A percentile compares a stretch with the other conserved stretches of the same genome.
phyloP scores from a whole-genome alignment of 30 jellyfish, hydroid and myxozoan genomes.

The Catostylus mosaicus region DNA sequence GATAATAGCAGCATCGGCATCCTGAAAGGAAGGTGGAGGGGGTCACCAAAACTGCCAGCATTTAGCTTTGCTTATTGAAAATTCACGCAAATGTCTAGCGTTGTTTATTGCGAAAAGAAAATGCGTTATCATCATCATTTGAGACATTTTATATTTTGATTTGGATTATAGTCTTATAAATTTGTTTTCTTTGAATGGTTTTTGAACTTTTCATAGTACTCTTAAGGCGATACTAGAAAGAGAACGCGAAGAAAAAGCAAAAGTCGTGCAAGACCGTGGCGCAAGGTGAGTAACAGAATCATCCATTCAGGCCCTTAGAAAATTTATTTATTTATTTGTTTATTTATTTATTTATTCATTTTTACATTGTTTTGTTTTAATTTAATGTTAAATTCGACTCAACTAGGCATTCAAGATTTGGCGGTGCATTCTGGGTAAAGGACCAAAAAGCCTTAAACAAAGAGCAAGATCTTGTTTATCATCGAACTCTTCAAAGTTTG shows the following conservation, averaged over 20 bases:
- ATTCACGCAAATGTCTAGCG: too few relatives aligned
- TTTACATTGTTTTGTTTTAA: not conserved
- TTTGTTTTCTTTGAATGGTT: not conserved
- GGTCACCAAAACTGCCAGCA: too few relatives aligned
- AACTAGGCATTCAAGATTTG: conserved; percentile 86
- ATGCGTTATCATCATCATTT: too few relatives aligned
- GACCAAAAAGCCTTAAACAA: conserved; percentile 75
- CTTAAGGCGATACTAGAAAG: conserved; percentile 20
- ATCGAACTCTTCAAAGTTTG: conserved; percentile 75
- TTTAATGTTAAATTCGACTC: not conserved
- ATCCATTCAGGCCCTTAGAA: not conserved
- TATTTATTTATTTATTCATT: not conserved
- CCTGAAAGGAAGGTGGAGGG: too few relatives aligned
- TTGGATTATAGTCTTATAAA: too few relatives aligned
- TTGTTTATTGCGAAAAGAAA: too few relatives aligned
- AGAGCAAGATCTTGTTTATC: conserved; percentile 81
- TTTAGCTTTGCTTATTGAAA: too few relatives aligned
- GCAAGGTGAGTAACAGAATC: conserved; percentile 10
- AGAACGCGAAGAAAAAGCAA: conserved; percentile 28
- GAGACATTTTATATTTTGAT: too few relatives aligned
- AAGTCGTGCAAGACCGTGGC: conserved; percentile 33
- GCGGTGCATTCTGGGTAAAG: conserved; percentile 93
- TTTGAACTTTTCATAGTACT: not conserved
- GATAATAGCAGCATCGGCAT: too few relatives aligned
- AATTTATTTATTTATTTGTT: not conserved